These are phyloP conservation scores for Micropoecilia bifurca DNA, from an alignment of 2,797 vertebrate genomes.

Conservation along the genomic window DNA sequence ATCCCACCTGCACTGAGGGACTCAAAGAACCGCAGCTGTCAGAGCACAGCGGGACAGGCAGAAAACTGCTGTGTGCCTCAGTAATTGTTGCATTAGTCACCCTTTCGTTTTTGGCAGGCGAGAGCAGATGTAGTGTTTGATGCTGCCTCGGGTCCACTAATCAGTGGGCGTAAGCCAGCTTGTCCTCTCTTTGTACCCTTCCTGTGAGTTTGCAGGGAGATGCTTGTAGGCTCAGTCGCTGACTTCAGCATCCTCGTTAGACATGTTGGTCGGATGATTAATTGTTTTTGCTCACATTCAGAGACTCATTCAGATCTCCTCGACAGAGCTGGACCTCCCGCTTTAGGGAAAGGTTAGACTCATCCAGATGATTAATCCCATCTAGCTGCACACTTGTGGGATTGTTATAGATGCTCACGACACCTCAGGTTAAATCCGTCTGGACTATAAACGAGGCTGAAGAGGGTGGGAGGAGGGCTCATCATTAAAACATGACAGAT, in stretches of 20 bases:
- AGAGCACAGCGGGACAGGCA: background rate
- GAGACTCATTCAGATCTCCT: conserved; percentile 2
- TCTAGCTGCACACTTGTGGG: background rate
- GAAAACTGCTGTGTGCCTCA: conserved; percentile 28
- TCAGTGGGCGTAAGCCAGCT: conserved; percentile 25
- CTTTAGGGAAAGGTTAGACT: conserved; percentile 13
- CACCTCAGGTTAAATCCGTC: conserved; percentile 24
- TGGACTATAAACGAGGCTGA: conserved; percentile 17
- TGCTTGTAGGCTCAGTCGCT: background rate
- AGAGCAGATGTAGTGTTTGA: conserved; percentile 37
- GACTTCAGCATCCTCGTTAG: background rate
- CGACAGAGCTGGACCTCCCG: background rate
- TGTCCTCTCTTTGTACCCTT: background rate
- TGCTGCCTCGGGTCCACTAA: background rate
- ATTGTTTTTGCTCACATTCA: background rate
- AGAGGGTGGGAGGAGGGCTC: background rate
- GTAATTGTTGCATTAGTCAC: conserved; percentile 4
- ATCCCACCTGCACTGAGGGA: background rate
- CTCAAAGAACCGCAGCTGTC: background rate
- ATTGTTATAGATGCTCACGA: conserved; percentile 30
- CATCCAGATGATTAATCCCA: conserved; percentile 23
- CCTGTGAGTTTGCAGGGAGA: background rate
- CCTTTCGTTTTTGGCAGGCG: conserved; percentile 12
- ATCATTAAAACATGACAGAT: conserved; percentile 45
- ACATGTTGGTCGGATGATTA: background rate